phyloP scores from a whole-genome alignment of 2,888 invertebrate species.

The Sepiola atlantica region DNA sequence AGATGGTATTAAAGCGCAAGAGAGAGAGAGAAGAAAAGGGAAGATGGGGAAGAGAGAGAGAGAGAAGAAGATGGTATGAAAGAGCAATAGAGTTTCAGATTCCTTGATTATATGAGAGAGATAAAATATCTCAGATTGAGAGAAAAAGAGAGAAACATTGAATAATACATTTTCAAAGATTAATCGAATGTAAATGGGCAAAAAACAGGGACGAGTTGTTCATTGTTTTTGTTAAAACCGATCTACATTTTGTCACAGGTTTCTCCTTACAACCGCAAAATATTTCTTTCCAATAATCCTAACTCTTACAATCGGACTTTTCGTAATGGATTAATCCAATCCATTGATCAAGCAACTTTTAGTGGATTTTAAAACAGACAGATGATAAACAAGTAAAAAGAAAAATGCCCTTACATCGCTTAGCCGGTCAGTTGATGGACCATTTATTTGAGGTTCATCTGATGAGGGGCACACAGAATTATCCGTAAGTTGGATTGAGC shows the following conservation, averaged over 20 bases:
- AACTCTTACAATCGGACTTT: background rate
- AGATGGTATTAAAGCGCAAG: background rate
- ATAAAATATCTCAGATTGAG: no score
- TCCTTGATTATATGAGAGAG: no score
- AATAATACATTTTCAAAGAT: background rate
- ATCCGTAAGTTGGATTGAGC: slow-evolving; percentile 38
- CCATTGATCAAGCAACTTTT: background rate
- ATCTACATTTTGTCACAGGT: no score
- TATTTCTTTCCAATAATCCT: background rate
- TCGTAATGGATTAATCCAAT: background rate
- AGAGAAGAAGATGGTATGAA: background rate
- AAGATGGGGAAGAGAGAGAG: background rate
- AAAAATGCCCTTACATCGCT: slow-evolving; percentile 8
- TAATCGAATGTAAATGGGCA: background rate
- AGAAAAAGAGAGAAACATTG: background rate
- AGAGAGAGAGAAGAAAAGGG: no score
- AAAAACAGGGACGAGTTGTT: no score
- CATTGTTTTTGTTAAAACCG: no score
- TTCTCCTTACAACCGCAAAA: no score
- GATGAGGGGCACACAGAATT: slow-evolving; percentile 35
- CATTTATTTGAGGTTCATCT: slow-evolving; percentile 41
- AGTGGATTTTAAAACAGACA: background rate
- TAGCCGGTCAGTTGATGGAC: slow-evolving; percentile 14
- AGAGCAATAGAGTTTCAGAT: no score
- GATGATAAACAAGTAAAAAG: background rate